These are phyloP conservation scores for Abrostola triplasia DNA, from an alignment of 2,888 invertebrate genomes.

Conservation along the genomic window DNA sequence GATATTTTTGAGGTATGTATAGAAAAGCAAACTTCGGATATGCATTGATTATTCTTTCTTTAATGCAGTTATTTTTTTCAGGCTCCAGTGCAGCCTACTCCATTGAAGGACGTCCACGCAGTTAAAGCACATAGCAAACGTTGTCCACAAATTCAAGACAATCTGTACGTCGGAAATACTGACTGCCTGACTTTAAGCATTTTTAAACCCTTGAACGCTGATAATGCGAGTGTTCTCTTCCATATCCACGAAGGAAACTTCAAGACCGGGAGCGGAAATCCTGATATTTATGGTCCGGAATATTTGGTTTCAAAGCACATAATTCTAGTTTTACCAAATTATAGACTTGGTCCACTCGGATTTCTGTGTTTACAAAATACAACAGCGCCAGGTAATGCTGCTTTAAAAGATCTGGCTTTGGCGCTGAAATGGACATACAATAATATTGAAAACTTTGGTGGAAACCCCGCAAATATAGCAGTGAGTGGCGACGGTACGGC, in stretches of 20 bases:
- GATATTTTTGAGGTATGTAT: conserved; percentile 66
- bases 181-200: conserved; percentile 81
- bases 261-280: conserved; percentile 72
- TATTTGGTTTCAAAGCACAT: conserved; percentile 69
- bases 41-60: not conserved
- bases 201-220: conserved; percentile 63
- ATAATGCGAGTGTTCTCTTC: conserved; percentile 71
- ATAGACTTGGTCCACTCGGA: conserved; percentile 79
- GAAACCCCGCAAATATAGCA: conserved; percentile 73
- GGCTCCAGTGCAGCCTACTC: conserved; percentile 62
- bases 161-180: conserved; percentile 59
- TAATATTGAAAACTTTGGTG: conserved; percentile 76
- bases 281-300: conserved; percentile 75
- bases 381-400: conserved; percentile 79
- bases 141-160: conserved; percentile 71
- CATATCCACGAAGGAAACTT: conserved; percentile 80
- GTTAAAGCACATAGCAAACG: conserved; percentile 60
- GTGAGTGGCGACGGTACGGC: conserved; percentile 77
- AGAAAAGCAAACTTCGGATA: not conserved
- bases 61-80: conserved; percentile 54
- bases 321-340: conserved; percentile 78
- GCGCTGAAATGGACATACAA: conserved; percentile 75
- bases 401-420: conserved; percentile 75
- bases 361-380: conserved; percentile 75
- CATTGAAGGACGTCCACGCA: conserved; percentile 58